Conservation (phyloP, 2,113 vertebrate species). For the Puffinus mauretanicus region DNA sequence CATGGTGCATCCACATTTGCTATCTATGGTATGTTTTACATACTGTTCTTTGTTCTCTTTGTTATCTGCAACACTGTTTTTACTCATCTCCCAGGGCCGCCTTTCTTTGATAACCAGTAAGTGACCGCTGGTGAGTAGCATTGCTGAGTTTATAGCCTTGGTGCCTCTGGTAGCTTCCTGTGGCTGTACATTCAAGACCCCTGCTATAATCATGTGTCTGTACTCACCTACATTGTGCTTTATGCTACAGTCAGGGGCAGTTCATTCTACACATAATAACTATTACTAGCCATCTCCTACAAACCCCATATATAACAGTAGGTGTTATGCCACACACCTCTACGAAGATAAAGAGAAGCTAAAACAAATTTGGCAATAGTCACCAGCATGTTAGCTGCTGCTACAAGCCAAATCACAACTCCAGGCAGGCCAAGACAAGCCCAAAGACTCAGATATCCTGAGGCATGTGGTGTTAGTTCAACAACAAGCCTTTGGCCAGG, state of each 20-base stretch:
- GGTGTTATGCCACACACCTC: background rate
- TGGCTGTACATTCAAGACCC: background rate
- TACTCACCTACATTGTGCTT: fast-evolving
- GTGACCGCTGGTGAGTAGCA: background rate
- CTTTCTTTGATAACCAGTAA: background rate
- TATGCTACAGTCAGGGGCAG: background rate
- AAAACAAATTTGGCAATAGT: background rate
- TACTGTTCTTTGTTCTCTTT: background rate
- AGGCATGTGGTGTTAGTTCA: background rate
- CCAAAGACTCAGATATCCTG: background rate
- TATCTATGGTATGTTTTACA: background rate
- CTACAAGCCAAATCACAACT: background rate
- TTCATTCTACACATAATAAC: background rate
- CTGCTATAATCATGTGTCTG: fast-evolving
- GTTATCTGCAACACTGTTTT: background rate
- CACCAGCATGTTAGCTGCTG: background rate
- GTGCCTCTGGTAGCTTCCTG: background rate
- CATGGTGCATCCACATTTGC: background rate
- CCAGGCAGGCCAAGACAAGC: background rate
- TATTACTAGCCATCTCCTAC: background rate
- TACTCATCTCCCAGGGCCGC: background rate
- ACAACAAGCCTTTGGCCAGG: background rate
- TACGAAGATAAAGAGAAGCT: background rate
- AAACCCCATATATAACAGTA: background rate
- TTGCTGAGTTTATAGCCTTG: background rate